Conservation (phyloP, 2,797 vertebrate genomes). For the Philypnodon macrostomus region DNA sequence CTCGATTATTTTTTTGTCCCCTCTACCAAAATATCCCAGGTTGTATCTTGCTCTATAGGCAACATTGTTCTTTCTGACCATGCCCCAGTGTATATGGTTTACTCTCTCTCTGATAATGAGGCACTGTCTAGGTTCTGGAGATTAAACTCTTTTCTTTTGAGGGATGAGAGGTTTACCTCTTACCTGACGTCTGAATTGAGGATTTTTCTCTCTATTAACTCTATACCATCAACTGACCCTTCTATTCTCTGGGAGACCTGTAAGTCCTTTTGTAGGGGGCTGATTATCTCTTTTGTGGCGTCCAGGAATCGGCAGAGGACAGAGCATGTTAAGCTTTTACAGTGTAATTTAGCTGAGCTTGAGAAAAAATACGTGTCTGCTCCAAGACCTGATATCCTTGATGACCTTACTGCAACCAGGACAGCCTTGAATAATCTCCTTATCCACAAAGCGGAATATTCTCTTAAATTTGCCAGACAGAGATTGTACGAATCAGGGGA, state of each 20-base stretch:
- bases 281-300: conserved; percentile 9
- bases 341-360: neutral
- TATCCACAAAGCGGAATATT: conserved; percentile 1
- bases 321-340: neutral
- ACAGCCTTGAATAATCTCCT: conserved; percentile 2
- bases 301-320: conserved; percentile 1
- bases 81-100: conserved; percentile 2
- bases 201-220: conserved; percentile 3
- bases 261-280: neutral
- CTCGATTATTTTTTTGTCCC: neutral
- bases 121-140: neutral
- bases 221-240: neutral
- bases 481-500: neutral
- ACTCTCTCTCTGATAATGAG: neutral
- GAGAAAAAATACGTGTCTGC: neutral
- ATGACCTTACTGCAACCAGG: neutral
- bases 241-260: conserved; percentile 9
- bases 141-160: neutral
- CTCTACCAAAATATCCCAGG: neutral
- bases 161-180: neutral
- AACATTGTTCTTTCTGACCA: neutral
- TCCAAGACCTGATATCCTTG: neutral
- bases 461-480: conserved; percentile 7
- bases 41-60: neutral
- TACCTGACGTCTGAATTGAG: conserved; percentile 14